Percentiles rank a stretch among this genome's conserved stretches.
phyloP scores from a whole-genome alignment of 2,797 vertebrate species.

The Erithacus rubecula region DNA sequence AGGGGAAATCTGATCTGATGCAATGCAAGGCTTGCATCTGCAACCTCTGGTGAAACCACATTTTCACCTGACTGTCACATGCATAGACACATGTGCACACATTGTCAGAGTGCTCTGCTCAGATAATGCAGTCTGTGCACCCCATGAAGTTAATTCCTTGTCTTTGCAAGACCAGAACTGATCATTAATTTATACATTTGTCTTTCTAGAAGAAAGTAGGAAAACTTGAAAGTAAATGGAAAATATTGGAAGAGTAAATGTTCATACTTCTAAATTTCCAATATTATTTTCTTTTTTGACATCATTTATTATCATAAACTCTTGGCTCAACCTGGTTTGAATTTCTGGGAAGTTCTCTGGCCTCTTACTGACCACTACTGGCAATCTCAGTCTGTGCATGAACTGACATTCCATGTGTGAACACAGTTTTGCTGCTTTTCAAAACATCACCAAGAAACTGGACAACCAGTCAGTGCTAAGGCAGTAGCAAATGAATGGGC shows the following conservation, averaged over 20 bases:
- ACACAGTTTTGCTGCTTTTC: background rate
- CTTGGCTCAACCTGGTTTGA: background rate
- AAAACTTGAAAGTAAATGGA: background rate
- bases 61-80: background rate
- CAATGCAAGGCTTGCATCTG: background rate
- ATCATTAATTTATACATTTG: background rate
- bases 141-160: background rate
- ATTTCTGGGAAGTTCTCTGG: background rate
- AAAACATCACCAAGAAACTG: background rate
- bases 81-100: accelerated
- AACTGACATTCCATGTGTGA: background rate
- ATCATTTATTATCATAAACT: background rate
- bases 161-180: background rate
- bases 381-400: accelerated
- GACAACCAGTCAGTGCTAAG: background rate
- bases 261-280: background rate
- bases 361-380: background rate
- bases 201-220: background rate
- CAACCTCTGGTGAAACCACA: background rate
- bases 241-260: background rate
- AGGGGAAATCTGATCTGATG: background rate
- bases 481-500: background rate
- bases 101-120: background rate
- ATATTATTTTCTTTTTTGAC: background rate
- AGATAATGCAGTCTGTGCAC: background rate